Evolutionary conservation across 2,888 invertebrate genomes (phyloP), one percentile per base, ranked within the genome.

Genomic region (Diadromus collaris): DNA sequence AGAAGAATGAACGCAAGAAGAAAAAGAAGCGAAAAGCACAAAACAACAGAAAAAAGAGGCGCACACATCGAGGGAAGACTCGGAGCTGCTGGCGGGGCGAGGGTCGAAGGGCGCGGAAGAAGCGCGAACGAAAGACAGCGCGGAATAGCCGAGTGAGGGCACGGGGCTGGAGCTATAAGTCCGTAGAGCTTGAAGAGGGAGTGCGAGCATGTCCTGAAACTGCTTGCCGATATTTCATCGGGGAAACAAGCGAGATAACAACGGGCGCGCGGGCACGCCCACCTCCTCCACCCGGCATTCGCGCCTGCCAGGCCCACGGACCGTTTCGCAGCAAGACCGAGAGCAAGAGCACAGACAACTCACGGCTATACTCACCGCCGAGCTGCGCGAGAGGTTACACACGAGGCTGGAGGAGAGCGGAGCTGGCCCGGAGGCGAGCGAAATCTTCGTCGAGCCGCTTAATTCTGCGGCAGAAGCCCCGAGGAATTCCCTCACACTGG

Each of bases 201-300:
- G 67, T 68, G 76, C 41, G 64, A 80, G 77, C 79, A 76, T 82
- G 83, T 81, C 81, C 85, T 84, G 83, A 85, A 86, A 85, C 88
- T 88, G 88, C 88, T 86, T 85, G 87, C 86, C 88, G 86, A 89
- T 89, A 89, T 89, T 89, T 88, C 88, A 89, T 88, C 86, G 81
- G 82, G 71, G 88, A 78, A 88, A 88, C 89, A 88, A 88, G 87
- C 86, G 85, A 88, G 89, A 89, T 89, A 89, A 89, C 89, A 87
- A 83, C 84, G 83, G 83, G 82, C 83, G 85, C 85, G 83, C 85
- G 83, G 67, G 48, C 58, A 74, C 83, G 82, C 85, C 79, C 83
- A 78, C 75, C 81, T 79, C 75, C 80, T 81, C 78, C 76, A 75
- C 64, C 74, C 75, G 64, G 71, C 68, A 72, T 72, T 67, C 71